Percentiles rank a stretch among this genome's conserved stretches.
Evolutionary conservation across 2,888 invertebrate genomes (phyloP).

Genomic region (Drosophila atroscutellata): DNA sequence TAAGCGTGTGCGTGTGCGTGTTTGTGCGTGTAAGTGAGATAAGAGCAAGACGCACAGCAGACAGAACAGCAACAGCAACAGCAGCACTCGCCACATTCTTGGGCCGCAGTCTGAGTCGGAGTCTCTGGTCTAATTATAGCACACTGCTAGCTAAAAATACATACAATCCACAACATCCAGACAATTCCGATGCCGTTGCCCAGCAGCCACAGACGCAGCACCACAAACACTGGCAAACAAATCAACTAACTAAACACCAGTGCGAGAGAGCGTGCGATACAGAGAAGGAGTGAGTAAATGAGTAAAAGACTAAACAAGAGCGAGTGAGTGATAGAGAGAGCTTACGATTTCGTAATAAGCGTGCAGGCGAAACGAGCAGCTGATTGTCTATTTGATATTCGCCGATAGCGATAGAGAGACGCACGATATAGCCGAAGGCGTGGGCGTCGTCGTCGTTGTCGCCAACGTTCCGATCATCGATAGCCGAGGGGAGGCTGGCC

Average conservation of each 20-base stretch:
- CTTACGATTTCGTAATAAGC: constrained; percentile 55
- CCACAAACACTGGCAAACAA: constrained; percentile 68
- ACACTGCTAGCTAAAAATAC: constrained; percentile 65
- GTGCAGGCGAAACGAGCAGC: constrained; percentile 38
- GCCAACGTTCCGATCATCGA: constrained; percentile 20
- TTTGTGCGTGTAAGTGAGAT: constrained; percentile 35
- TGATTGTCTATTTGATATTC: constrained; percentile 40
- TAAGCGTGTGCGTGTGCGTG: constrained; percentile 3
- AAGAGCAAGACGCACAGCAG: constrained; percentile 49
- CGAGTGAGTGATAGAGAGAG: neutral
- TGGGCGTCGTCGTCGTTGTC: constrained; percentile 4
- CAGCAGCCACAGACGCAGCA: constrained; percentile 15
- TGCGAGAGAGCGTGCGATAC: constrained; percentile 8
- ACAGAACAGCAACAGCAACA: constrained; percentile 20
- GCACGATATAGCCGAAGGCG: constrained; percentile 15
- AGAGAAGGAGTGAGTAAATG: constrained; percentile 1
- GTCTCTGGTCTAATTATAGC: constrained; percentile 64
- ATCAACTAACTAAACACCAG: constrained; percentile 36
- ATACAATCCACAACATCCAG: constrained; percentile 42
- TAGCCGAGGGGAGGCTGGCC: constrained; percentile 15
- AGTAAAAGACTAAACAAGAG: constrained; percentile 8
- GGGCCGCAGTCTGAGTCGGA: constrained; percentile 31
- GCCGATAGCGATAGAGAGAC: constrained; percentile 34
- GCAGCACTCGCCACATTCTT: constrained; percentile 4
- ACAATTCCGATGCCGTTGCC: constrained; percentile 39